A percentile compares a stretch with the other conserved stretches of the same genome.
Evolutionary conservation across 2,113 vertebrate genomes (phyloP).

Genomic region (Procapra przewalskii): DNA sequence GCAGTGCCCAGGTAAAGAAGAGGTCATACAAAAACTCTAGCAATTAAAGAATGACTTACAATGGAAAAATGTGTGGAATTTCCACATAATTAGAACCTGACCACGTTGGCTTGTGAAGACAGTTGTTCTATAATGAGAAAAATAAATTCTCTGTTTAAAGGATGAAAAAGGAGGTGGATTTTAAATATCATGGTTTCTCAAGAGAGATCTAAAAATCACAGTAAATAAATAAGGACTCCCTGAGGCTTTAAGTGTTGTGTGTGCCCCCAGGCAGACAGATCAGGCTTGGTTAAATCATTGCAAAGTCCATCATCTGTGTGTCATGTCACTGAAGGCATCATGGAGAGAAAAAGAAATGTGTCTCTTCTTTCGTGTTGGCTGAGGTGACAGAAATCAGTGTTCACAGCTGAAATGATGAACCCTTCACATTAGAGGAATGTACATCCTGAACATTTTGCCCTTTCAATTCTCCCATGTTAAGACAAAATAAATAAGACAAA

Average conservation of each 20-base stretch:
- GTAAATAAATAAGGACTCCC: not conserved
- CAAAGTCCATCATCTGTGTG: not conserved
- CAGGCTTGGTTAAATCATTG: not conserved
- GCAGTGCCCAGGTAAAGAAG: not conserved
- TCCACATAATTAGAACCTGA: not conserved
- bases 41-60: not conserved
- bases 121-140: not conserved
- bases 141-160: not conserved
- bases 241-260: not conserved
- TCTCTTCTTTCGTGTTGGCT: not conserved
- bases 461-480: not conserved
- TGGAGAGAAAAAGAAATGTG: constrained; percentile 1
- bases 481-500: not conserved
- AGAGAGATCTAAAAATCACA: not conserved
- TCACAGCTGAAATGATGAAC: not conserved
- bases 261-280: not conserved
- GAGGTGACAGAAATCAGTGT: not conserved
- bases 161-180: not conserved
- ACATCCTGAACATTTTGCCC: not conserved
- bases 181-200: not conserved
- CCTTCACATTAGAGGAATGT: not conserved
- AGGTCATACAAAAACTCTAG: not conserved
- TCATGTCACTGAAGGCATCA: not conserved
- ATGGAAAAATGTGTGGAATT: not conserved
- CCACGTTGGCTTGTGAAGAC: not conserved